Conservation (phyloP, 2,113 vertebrate genomes). For the Pogonocichla stellata region DNA sequence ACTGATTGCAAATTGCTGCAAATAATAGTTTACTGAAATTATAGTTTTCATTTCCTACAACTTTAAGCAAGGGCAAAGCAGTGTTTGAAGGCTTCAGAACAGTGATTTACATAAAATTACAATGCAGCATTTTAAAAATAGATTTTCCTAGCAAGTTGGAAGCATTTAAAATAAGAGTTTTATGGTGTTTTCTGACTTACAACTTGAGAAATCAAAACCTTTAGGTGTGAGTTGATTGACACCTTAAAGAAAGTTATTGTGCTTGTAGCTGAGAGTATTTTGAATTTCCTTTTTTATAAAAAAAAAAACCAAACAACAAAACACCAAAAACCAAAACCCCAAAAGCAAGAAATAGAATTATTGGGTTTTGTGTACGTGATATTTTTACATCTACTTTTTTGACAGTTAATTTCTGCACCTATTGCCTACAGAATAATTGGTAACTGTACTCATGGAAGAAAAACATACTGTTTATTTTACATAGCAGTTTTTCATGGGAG, state of each 20-base stretch:
- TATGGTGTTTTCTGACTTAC: neutral
- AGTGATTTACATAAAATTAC: neutral
- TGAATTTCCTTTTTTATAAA: neutral
- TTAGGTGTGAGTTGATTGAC: neutral
- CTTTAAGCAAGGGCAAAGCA: neutral
- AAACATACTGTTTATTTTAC: neutral
- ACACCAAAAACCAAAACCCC: too few relatives aligned
- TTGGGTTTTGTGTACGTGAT: neutral
- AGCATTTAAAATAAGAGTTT: neutral
- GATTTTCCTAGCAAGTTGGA: neutral
- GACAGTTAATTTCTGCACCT: neutral
- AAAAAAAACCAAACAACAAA: neutral
- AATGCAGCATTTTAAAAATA: neutral
- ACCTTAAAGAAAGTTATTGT: neutral
- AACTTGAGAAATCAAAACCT: neutral
- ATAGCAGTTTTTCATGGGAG: neutral
- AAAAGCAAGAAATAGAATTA: neutral
- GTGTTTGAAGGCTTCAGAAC: neutral
- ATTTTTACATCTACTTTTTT: neutral
- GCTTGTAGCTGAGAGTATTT: neutral
- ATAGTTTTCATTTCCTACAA: neutral
- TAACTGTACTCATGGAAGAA: neutral
- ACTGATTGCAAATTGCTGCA: neutral
- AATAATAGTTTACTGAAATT: neutral
- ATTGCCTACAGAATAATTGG: neutral